Evolutionary conservation across 2,113 vertebrate genomes (phyloP), one percentile per base, ranked within the genome.

Genomic region (Tinamus guttatus): DNA sequence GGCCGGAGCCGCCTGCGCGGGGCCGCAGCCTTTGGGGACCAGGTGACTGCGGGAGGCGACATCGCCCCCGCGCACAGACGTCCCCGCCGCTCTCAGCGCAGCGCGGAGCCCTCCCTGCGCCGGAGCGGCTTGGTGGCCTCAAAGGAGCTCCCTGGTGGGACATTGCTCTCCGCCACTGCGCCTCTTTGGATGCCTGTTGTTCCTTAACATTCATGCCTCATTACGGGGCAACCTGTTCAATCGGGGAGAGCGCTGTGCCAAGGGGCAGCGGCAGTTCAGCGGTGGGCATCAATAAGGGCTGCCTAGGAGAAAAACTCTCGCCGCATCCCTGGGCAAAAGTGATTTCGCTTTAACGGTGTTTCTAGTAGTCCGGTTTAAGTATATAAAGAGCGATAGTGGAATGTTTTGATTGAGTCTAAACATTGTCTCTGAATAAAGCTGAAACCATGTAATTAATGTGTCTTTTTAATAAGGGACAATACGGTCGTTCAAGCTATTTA

Each of bases 371-470:
- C 96, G 82, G 97, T 96, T 98, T 96, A 97, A 98, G 97, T 98
- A 96, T 97, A 98, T 99, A 97, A 98, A 98, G 98, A 98, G 97
- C 95, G 97, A 94, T 97, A 97, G 98, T 98, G 98, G 98, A 99
- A 99, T 98, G 98, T 98, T 98, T 98, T 98, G 98, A 98, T 98
- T 98, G 98, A 98, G 98, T 98, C 97, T 98, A 98, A 98, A 99
- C 98, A 99, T 98, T 99, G 99, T 99, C 98, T 97, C 97, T 93
- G 98, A 98, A 98, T 98, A 99, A 99, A 99, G 98, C 98, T 98
- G 98, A 98, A 98, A 98, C 98, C 98, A 98, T 99, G 99, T 99
- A 99, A 99, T 99, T 99, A 99, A 99, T 99, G 99, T 99, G 98
- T 99, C 98, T 98, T 99, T 98, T 99, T 98, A 98, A 98, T 98